Evolutionary conservation across 2,113 vertebrate genomes (phyloP), one percentile per base, ranked within the genome.

Genomic region (Macquaria ambigua): DNA sequence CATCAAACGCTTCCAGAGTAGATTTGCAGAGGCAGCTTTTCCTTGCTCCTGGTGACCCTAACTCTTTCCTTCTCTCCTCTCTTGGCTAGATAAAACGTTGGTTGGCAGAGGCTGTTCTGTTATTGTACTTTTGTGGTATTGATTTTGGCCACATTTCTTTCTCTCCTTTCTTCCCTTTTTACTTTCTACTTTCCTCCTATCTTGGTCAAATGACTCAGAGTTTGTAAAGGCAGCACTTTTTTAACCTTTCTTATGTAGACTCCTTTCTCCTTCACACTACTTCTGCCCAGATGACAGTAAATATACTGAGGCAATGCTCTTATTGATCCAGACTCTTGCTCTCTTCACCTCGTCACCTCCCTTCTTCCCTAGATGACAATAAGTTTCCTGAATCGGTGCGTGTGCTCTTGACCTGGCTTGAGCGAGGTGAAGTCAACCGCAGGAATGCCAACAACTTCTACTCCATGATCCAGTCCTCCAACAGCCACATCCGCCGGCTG

Each of bases 391-490:
- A 98, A 90, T 97, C 97, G 0, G 97, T 98, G 53, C 97, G 97
- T 34, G 97, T 97, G 20, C 94, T 99, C 90, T 92, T 98, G 77
- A 98, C 97, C 62, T 99, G 98, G 98, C 96, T 99, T 88, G 98
- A 99, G 31, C 95, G 97, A 5, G 97, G 98, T 0, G 98, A 99
- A 61, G 98, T 99, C 79, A 99, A 98, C 94, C 97, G 98, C 28
- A 96, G 97, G 61, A 99, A 97, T 0, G 97, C 98, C 92, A 99
- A 99, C 95, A 98, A 97, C 95, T 98, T 99, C 95, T 99, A 99
- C 93, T 99, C 98, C 84, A 99, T 99, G 98, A 98, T 99, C 95
- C 98, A 99, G 93, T 98, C 97, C 0, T 97, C 97, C 85, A 99
- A 98, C 93, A 98, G 98, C 93, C 98, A 99, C 77, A 93, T 99